Conservation (phyloP, 2,888 invertebrate genomes). For the Caenorhabditis sp. region DNA sequence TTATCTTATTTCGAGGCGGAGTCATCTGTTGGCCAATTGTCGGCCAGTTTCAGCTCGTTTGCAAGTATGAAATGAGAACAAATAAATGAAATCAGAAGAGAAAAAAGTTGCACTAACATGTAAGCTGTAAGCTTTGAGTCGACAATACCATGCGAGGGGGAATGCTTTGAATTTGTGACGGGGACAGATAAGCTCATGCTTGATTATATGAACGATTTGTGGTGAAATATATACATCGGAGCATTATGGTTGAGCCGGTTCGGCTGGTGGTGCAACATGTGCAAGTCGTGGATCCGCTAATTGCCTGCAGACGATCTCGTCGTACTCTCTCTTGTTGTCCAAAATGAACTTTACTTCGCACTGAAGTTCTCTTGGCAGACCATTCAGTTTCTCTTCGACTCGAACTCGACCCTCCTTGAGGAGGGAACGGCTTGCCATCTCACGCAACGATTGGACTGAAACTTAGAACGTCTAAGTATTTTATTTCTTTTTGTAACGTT, state of each 20-base stretch:
- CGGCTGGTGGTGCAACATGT: not conserved
- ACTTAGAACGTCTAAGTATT: too few relatives aligned
- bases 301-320: constrained; percentile 11
- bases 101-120: too few relatives aligned
- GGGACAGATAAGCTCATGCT: not conserved
- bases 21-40: too few relatives aligned
- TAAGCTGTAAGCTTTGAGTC: too few relatives aligned
- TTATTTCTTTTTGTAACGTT: not conserved
- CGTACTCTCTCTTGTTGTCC: constrained; percentile 8
- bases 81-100: too few relatives aligned
- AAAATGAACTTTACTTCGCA: not conserved
- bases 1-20: too few relatives aligned
- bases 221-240: too few relatives aligned
- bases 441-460: constrained; percentile 38
- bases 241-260: not conserved
- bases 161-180: not conserved
- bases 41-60: too few relatives aligned
- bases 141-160: not conserved
- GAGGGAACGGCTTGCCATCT: constrained; percentile 18
- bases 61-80: too few relatives aligned
- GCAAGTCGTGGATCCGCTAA: not conserved
- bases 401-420: not conserved
- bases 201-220: too few relatives aligned
- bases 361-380: constrained; percentile 34
- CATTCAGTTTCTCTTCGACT: not conserved